phyloP scores from a whole-genome alignment of 2,888 invertebrate genomes.

The Seladonia tumulorum region DNA sequence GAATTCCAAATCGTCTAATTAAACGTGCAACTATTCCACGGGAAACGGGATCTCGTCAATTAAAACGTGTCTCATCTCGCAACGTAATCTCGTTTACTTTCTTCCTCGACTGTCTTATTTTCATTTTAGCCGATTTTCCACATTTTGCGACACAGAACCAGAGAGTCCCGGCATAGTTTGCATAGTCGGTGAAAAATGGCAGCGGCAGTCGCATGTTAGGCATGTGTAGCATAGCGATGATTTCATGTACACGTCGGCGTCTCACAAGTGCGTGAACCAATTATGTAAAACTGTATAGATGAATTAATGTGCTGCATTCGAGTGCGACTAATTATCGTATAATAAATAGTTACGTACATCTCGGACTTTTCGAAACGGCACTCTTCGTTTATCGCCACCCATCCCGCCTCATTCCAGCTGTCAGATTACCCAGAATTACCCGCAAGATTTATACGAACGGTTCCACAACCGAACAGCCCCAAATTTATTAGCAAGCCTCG shows the following conservation, averaged over 20 bases:
- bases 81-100: not conserved
- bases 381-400: constrained; percentile 12
- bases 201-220: constrained; percentile 62
- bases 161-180: constrained; percentile 31
- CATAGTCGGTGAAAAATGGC: constrained; percentile 46
- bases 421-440: no score
- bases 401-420: not conserved
- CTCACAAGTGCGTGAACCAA: constrained; percentile 62
- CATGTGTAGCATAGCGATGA: constrained; percentile 67
- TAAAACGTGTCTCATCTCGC: constrained; percentile 11
- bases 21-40: not conserved
- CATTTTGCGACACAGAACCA: constrained; percentile 28
- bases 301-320: constrained; percentile 73
- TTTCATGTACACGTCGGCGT: constrained; percentile 69
- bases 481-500: not conserved
- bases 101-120: constrained; percentile 6
- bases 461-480: no score
- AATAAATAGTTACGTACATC: constrained; percentile 74
- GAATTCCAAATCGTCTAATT: constrained; percentile 23
- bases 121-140: constrained; percentile 6
- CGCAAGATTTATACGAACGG: not conserved
- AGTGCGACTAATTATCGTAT: constrained; percentile 71
- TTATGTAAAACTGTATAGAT: constrained; percentile 72
- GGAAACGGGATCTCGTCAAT: constrained; percentile 41
- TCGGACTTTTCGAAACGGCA: constrained; percentile 53